A percentile compares a stretch with the other conserved stretches of the same genome.
These are phyloP conservation scores for Oreonectes daqikongensis DNA, from an alignment of 2,797 vertebrate genomes.

Conservation along the genomic window DNA sequence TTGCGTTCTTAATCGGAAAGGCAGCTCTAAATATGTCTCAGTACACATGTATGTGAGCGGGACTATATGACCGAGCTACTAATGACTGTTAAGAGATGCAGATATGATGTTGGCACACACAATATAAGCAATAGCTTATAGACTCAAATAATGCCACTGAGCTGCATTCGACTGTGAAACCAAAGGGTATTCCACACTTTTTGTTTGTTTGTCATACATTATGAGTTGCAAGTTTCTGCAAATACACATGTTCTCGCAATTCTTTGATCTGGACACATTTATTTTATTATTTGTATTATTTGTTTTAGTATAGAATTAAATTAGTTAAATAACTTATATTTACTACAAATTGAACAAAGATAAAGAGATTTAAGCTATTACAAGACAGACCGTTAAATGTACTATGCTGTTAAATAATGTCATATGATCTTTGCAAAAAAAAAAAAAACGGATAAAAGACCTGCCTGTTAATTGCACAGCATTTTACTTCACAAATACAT, in stretches of 20 bases:
- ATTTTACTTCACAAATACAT: background rate
- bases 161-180: conserved; percentile 38
- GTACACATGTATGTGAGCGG: conserved; percentile 40
- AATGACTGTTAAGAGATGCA: conserved; percentile 68
- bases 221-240: background rate
- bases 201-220: conserved; percentile 38
- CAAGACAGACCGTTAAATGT: background rate
- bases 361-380: background rate
- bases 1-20: conserved; percentile 58
- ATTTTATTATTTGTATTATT: no score
- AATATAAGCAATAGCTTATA: conserved; percentile 26
- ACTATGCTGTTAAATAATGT: background rate
- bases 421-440: background rate
- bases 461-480: background rate
- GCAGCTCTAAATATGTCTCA: conserved; percentile 64
- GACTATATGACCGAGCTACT: conserved; percentile 61
- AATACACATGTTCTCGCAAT: background rate
- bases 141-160: conserved; percentile 18
- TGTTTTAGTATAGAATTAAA: conserved; percentile 21
- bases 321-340: background rate
- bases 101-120: conserved; percentile 74
- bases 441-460: background rate
- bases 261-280: background rate
- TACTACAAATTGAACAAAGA: background rate
- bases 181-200: conserved; percentile 65